These are phyloP conservation scores for Trichomycterus rosablanca DNA, from an alignment of 2,113 vertebrate species.

Conservation along the genomic window DNA sequence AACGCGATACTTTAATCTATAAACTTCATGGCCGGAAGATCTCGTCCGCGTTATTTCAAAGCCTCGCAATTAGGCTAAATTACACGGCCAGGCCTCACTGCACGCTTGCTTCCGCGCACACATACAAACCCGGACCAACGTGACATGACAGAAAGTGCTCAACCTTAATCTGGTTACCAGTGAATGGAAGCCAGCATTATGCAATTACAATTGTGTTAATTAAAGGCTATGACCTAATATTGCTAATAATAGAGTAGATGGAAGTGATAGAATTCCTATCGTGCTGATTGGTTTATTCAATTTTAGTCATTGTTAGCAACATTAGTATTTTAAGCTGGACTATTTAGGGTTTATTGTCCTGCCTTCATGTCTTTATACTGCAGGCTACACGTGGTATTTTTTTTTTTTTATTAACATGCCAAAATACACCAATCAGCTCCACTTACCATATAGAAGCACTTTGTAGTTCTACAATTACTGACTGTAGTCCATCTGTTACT, in stretches of 20 bases:
- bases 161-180: slow-evolving; percentile 17
- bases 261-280: background rate
- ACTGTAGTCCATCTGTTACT: too few relatives aligned
- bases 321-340: background rate
- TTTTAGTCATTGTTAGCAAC: background rate
- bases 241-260: slow-evolving; percentile 12
- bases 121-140: background rate
- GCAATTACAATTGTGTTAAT: slow-evolving; percentile 13
- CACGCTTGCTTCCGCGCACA: slow-evolving; percentile 23
- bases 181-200: slow-evolving; percentile 13
- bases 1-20: slow-evolving; percentile 44
- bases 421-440: too few relatives aligned
- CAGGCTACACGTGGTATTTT: too few relatives aligned
- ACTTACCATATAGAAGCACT: too few relatives aligned
- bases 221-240: slow-evolving; percentile 9
- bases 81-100: slow-evolving; percentile 46
- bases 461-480: too few relatives aligned
- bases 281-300: background rate
- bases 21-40: slow-evolving; percentile 42
- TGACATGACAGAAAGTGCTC: slow-evolving; percentile 13
- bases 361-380: too few relatives aligned
- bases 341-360: too few relatives aligned
- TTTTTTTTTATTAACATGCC: too few relatives aligned
- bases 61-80: slow-evolving; percentile 60
- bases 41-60: slow-evolving; percentile 52